These are phyloP conservation scores for Acrobasis consociella DNA, from an alignment of 2,888 invertebrate species.

Conservation along the genomic window DNA sequence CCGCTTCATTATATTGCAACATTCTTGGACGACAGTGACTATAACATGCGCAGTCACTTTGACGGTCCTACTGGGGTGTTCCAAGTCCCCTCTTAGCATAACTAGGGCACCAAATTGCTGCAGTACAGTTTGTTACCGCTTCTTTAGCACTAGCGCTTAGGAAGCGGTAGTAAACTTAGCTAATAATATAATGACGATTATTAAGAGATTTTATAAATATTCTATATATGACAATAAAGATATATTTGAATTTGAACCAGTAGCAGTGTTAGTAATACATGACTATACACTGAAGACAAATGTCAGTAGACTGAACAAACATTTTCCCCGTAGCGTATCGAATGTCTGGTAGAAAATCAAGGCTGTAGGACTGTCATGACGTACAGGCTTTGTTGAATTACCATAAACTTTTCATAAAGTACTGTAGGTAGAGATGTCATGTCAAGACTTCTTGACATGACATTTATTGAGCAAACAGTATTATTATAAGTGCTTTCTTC, in stretches of 20 bases:
- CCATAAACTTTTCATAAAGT: too few relatives aligned
- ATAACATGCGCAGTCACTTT: slow-evolving; percentile 30
- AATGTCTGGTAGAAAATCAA: neutral
- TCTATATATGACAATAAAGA: too few relatives aligned
- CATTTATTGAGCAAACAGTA: neutral
- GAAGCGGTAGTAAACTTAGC: too few relatives aligned
- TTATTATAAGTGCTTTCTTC: neutral
- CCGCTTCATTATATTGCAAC: slow-evolving; percentile 33
- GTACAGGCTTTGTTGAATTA: neutral
- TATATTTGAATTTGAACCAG: too few relatives aligned
- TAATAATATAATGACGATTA: too few relatives aligned
- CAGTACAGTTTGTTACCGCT: too few relatives aligned
- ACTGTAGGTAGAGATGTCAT: too few relatives aligned
- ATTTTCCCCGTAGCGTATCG: neutral
- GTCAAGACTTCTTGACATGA: neutral
- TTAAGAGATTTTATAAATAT: too few relatives aligned
- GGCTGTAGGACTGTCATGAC: neutral
- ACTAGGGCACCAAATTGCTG: neutral
- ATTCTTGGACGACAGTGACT: slow-evolving; percentile 35
- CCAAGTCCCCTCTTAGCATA: neutral
- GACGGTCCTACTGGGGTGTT: slow-evolving; percentile 22
- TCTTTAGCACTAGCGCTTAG: too few relatives aligned
- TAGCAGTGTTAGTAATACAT: neutral
- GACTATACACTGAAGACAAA: neutral
- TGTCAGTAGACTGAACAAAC: neutral